Base-by-base conservation (phyloP, 2,113 vertebrate genomes). In the Actinemys pallida region DNA sequence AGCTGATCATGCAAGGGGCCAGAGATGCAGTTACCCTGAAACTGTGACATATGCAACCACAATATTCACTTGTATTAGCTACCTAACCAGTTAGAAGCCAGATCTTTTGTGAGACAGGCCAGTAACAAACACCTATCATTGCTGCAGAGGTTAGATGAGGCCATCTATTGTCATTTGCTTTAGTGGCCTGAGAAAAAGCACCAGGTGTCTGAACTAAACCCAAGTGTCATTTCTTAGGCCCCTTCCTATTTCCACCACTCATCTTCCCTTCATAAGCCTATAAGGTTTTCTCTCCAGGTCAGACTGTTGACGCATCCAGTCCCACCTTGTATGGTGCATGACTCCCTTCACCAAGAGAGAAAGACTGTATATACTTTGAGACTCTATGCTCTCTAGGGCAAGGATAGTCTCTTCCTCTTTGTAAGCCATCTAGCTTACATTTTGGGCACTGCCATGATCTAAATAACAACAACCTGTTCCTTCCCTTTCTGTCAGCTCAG, bases 351-450 rank as follows among this genome's bases (percentile, higher is more conserved):
- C 53, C 83, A 90, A 84, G 92, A 89, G 88, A 65, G 76, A 93
- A 93, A 59, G 35, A 95, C 96, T 82, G 12, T 78, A 47, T 45
- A 39, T 65, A 83, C 96, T 97, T 97, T 95, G 96, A 95, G 91
- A 52, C 82, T 94, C 83, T 59, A 8, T 90, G 69, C n/a, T 49
- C 22, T 69, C 65, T 59, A 27, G 57, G 45, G 84, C 0, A 0
- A 90, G 27, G 27, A 89, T 16, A 14, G 25, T 8, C 5, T 78
- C 24, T 47, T 47, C 42, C 42, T 78, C 42, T 45, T 16, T 78
- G 24, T 27, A 29, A 78, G 42, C 45, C 75, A 78, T 24, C 42
- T 25, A 47, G 25, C 89, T 79, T 45, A 45, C 42, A 95, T 96
- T 97, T 93, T 95, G 90, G 96, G 95, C 93, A 88, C 96, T 92